phyloP scores from a whole-genome alignment of 2,888 invertebrate genomes.

The Seira ritae region DNA sequence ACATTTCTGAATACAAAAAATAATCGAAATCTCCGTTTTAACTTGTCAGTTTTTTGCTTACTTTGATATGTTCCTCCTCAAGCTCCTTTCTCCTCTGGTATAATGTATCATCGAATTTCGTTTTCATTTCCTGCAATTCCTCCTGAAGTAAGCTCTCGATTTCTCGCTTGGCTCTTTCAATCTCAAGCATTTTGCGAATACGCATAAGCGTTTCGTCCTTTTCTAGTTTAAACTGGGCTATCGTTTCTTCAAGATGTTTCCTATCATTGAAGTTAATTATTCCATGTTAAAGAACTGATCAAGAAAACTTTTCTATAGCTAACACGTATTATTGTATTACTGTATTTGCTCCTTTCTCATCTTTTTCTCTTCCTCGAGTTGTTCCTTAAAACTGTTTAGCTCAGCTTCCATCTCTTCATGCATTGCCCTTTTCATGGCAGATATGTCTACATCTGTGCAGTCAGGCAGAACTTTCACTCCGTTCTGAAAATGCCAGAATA shows the following conservation, averaged over 20 bases:
- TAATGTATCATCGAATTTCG: slow-evolving; percentile 75
- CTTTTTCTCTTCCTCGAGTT: slow-evolving; percentile 77
- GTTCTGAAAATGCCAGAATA: too few relatives aligned
- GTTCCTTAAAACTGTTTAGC: slow-evolving; percentile 77
- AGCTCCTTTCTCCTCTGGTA: slow-evolving; percentile 64
- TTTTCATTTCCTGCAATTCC: slow-evolving; percentile 80
- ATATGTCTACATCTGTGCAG: slow-evolving; percentile 41
- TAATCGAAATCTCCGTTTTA: too few relatives aligned
- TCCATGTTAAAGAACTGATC: too few relatives aligned
- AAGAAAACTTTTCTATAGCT: too few relatives aligned
- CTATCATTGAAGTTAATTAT: slow-evolving; percentile 32
- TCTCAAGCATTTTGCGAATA: slow-evolving; percentile 46
- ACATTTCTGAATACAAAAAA: too few relatives aligned
- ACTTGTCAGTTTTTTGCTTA: background rate
- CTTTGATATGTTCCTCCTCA: slow-evolving; percentile 54
- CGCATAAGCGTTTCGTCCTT: slow-evolving; percentile 61
- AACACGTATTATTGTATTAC: too few relatives aligned
- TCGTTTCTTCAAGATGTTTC: slow-evolving; percentile 61
- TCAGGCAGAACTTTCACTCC: background rate
- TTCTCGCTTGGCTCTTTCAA: slow-evolving; percentile 62
- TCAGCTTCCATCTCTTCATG: slow-evolving; percentile 76
- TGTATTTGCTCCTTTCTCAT: slow-evolving; percentile 75
- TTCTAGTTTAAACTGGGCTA: slow-evolving; percentile 59
- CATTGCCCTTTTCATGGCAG: slow-evolving; percentile 45
- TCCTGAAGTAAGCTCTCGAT: slow-evolving; percentile 54